Evolutionary conservation across 2,888 invertebrate genomes (phyloP).

Genomic region (Metacarcinus magister): DNA sequence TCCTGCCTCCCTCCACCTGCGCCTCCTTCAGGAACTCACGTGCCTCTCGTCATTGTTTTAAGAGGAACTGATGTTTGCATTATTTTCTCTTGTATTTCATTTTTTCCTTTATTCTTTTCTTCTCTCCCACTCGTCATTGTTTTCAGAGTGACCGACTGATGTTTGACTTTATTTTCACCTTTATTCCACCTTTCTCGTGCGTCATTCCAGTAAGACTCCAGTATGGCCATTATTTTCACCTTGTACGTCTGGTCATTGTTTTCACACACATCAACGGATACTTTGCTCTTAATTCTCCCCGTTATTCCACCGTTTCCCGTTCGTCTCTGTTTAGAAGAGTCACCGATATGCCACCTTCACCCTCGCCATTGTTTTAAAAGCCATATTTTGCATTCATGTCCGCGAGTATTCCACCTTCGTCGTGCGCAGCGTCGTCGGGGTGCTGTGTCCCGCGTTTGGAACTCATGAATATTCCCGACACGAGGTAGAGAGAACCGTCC

Average conservation of each 20-base stretch:
- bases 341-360: background rate
- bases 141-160: background rate
- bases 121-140: conserved; percentile 12
- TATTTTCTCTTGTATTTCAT: background rate
- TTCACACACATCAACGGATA: background rate
- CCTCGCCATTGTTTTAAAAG: background rate
- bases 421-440: background rate
- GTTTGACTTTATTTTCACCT: background rate
- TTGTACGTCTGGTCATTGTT: background rate
- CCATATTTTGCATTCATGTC: conserved; percentile 16
- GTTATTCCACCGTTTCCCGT: background rate
- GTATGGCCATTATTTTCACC: background rate
- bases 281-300: background rate
- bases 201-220: background rate
- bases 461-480: conserved; percentile 20
- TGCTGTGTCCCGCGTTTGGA: background rate
- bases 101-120: background rate
- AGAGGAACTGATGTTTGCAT: background rate
- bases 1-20: background rate
- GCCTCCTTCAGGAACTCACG: background rate
- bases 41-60: background rate
- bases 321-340: background rate
- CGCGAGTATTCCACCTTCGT: background rate
- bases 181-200: background rate
- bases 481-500: conserved; percentile 8